Conservation (phyloP, 2,797 vertebrate genomes). For the Gymnothorax reevesii region DNA sequence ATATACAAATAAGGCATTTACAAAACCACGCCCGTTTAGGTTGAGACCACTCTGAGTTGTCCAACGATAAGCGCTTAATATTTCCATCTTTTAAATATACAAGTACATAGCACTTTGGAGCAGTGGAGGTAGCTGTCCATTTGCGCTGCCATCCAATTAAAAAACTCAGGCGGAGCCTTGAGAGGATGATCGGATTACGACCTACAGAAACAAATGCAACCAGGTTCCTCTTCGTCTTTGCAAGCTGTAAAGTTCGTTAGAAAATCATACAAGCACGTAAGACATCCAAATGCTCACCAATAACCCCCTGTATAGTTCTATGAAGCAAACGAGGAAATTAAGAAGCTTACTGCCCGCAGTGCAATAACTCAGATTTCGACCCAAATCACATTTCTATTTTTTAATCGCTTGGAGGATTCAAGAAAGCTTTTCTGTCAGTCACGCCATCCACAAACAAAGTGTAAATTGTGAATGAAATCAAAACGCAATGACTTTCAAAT, state of each 20-base stretch:
- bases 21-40: slow-evolving; percentile 31
- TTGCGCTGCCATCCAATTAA: background rate
- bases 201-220: background rate
- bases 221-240: background rate
- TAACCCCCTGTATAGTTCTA: background rate
- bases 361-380: background rate
- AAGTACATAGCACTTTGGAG: slow-evolving; percentile 36
- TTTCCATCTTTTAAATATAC: background rate
- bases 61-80: slow-evolving; percentile 49
- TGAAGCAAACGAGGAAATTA: background rate
- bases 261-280: background rate
- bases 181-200: background rate
- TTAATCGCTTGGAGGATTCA: too few relatives aligned
- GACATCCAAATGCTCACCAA: background rate
- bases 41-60: background rate
- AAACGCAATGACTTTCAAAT: too few relatives aligned
- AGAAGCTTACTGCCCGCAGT: background rate
- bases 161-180: background rate
- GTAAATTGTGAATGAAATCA: too few relatives aligned
- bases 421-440: too few relatives aligned
- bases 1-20: slow-evolving; percentile 51
- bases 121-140: slow-evolving; percentile 27
- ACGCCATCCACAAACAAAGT: too few relatives aligned
- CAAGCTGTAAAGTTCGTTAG: too few relatives aligned
- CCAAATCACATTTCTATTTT: too few relatives aligned